phyloP scores from a whole-genome alignment of 2,888 invertebrate genomes.

The Plutella xylostella region DNA sequence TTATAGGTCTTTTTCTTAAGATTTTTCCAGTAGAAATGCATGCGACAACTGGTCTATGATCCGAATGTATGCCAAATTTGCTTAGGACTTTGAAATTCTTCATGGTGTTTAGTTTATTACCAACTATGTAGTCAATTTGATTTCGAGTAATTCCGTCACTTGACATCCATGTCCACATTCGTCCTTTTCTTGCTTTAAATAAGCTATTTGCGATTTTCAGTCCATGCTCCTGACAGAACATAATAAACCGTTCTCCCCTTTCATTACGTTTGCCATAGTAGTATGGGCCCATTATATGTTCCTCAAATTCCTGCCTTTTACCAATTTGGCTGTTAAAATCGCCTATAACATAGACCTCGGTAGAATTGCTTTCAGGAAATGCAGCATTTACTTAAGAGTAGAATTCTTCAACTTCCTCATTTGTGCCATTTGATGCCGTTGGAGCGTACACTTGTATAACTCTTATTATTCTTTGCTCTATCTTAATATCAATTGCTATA shows the following conservation, averaged over 20 bases:
- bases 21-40: no score
- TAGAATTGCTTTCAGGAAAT: not conserved
- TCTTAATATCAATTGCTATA: not conserved
- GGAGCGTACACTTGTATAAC: not conserved
- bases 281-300: constrained; percentile 14
- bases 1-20: no score
- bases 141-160: constrained; percentile 15
- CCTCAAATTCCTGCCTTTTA: constrained; percentile 10
- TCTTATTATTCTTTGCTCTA: not conserved
- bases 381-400: not conserved
- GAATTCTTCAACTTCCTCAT: not conserved
- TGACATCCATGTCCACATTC: constrained; percentile 19
- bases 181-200: constrained; percentile 12
- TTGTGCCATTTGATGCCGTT: not conserved
- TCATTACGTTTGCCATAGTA: constrained; percentile 14
- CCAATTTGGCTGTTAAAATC: constrained; percentile 18
- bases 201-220: constrained; percentile 14
- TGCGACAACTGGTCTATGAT: no score
- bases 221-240: constrained; percentile 13
- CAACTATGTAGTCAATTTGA: constrained; percentile 19
- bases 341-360: constrained; percentile 16
- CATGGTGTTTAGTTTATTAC: no score
- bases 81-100: no score
- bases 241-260: constrained; percentile 15
- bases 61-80: no score